Conservation (phyloP, 2,797 vertebrate genomes). For the Malacoctenus gilli region DNA sequence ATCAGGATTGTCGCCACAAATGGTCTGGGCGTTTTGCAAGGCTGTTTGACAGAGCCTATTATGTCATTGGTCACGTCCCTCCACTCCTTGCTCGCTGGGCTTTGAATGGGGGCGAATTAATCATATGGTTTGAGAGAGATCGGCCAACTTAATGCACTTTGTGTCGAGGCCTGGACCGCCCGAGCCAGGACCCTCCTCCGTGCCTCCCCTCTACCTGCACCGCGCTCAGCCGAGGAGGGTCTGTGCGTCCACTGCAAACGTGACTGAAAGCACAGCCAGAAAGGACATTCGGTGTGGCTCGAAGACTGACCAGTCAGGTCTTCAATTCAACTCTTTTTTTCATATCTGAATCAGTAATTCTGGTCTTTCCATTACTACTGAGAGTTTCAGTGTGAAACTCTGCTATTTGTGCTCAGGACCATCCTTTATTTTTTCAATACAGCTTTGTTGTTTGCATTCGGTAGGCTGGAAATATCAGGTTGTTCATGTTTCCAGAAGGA, state of each 20-base stretch:
- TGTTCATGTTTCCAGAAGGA: too few relatives aligned
- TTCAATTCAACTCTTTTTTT: too few relatives aligned
- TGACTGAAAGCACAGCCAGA: slow-evolving; percentile 16
- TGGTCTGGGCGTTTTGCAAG: slow-evolving; percentile 80
- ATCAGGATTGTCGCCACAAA: slow-evolving; percentile 82
- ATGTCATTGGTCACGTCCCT: slow-evolving; percentile 77
- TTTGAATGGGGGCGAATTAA: slow-evolving; percentile 77
- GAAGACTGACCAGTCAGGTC: too few relatives aligned
- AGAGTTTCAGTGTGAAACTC: too few relatives aligned
- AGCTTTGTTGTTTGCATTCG: too few relatives aligned
- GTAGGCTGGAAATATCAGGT: too few relatives aligned
- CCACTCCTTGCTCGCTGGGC: slow-evolving; percentile 65
- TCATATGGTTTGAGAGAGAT: slow-evolving; percentile 74
- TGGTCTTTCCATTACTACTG: too few relatives aligned
- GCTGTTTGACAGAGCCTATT: slow-evolving; percentile 77
- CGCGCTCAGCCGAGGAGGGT: background rate
- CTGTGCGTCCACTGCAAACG: background rate
- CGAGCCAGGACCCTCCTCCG: slow-evolving; percentile 39
- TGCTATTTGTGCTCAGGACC: too few relatives aligned
- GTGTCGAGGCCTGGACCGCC: slow-evolving; percentile 56
- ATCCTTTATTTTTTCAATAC: too few relatives aligned
- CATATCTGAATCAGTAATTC: too few relatives aligned
- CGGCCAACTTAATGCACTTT: slow-evolving; percentile 71
- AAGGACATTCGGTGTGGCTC: too few relatives aligned
- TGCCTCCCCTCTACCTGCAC: slow-evolving; percentile 51